Base-by-base conservation (phyloP, 2,113 vertebrate genomes). In the Laticauda colubrina region DNA sequence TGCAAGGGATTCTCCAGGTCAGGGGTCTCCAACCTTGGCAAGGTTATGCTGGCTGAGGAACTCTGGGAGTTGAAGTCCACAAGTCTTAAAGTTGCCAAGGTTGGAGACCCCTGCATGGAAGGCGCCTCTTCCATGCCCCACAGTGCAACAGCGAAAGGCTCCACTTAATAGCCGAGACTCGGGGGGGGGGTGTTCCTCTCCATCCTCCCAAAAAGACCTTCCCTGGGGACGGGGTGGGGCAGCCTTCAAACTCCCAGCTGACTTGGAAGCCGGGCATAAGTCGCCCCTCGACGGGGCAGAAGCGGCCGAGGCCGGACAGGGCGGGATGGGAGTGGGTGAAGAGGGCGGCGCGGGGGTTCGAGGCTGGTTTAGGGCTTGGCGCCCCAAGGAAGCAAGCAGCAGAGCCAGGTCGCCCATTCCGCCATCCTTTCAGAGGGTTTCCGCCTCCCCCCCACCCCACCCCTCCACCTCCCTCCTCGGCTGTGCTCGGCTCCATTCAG, bases 111-210 rank as follows among this genome's bases (percentile, higher is more conserved):
- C 8, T 51, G 8, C 48, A 7, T 51, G 7, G 0, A 24, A 8
- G 24, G 26, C 10, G 10, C 61, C 61, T n/a, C 61, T 64, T 64
- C 61, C 26, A 9, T 14, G 59, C 24, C 23, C 24, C 24, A 51
- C 48, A 9, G 48, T 9, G 48, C 8, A 7, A 11, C 24, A 61
- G 61, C 26, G 11, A 64, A 64, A 64, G 61, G 26, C 26, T n/a
- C 0, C 3, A 69, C 3, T 11, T 11, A 11, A n/a, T 18, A 2
- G 48, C 1, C 4, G 23, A 12, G 3, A 26, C 39, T 48, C 1
- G 7, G 85, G 23, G 45, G 45, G 45, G 3, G 45, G 45, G 45
- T 4, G 24, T 1, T 45, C 43, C 10, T 23, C 2, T 26, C 86
- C 12, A 4, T 2, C 48, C 43, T 26, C 86, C 86, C 24, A 5